A percentile compares a stretch with the other conserved stretches of the same genome.
phyloP scores from a whole-genome alignment of 1,140 invertebrate genomes.

The Chymomyza costata region DNA sequence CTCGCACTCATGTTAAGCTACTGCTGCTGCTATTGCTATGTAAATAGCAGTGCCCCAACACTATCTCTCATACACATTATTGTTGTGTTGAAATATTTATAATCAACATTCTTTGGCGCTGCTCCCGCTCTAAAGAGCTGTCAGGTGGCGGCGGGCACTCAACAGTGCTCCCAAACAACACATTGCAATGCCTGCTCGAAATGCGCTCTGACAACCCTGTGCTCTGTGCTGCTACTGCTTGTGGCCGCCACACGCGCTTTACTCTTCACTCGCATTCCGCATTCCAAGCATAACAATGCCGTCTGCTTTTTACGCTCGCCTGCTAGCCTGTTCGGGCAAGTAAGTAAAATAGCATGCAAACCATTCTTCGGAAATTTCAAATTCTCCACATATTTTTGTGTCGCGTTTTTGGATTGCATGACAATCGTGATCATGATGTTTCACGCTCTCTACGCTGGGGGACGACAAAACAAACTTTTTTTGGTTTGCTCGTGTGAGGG shows the following conservation, averaged over 20 bases:
- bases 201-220: slow-evolving; percentile 32
- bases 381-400: slow-evolving; percentile 67
- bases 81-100: too few species aligned
- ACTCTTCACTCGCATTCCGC: slow-evolving; percentile 47
- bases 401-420: slow-evolving; percentile 29
- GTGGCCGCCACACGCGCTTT: slow-evolving; percentile 1
- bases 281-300: slow-evolving; percentile 62
- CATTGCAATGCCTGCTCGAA: too few species aligned
- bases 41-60: too few species aligned
- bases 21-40: too few species aligned
- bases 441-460: too few species aligned
- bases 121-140: slow-evolving; percentile 7
- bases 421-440: slow-evolving; percentile 22
- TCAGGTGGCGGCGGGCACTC: too few species aligned
- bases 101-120: slow-evolving; percentile 37
- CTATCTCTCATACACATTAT: too few species aligned
- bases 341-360: slow-evolving; percentile 74
- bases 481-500: too few species aligned
- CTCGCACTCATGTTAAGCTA: too few species aligned
- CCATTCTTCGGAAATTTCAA: slow-evolving; percentile 71
- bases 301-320: slow-evolving; percentile 57
- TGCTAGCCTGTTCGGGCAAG: slow-evolving; percentile 62
- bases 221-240: background rate
- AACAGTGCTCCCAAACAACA: too few species aligned
- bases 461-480: background rate